Percentiles rank a stretch among this genome's conserved stretches.
Evolutionary conservation across 1,140 invertebrate genomes (phyloP).

Genomic region (Trachymyrmex cornetzi): DNA sequence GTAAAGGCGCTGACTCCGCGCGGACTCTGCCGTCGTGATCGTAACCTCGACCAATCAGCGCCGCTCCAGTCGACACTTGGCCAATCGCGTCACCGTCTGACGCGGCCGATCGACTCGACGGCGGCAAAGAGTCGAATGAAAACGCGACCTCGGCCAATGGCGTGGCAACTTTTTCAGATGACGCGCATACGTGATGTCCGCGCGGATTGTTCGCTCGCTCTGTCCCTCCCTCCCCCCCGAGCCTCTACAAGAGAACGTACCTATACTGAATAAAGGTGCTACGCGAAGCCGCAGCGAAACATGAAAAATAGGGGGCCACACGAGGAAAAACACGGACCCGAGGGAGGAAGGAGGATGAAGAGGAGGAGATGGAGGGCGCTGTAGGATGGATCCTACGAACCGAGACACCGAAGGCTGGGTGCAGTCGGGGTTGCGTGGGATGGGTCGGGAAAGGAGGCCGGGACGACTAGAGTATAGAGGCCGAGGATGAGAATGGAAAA

Average conservation of each 20-base stretch:
- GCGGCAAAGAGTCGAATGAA: constrained; percentile 79
- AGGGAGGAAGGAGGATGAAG: constrained; percentile 47
- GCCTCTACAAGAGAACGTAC: constrained; percentile 67
- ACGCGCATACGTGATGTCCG: constrained; percentile 77
- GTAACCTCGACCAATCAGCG: constrained; percentile 77
- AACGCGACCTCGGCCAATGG: constrained; percentile 79
- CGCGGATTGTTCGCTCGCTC: constrained; percentile 78
- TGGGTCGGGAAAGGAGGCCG: constrained; percentile 60
- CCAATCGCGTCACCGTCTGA: constrained; percentile 70
- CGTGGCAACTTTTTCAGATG: constrained; percentile 72
- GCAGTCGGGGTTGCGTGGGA: constrained; percentile 70
- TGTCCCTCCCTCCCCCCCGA: neutral
- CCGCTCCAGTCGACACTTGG: constrained; percentile 64
- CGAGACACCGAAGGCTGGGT: constrained; percentile 80
- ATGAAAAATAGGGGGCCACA: constrained; percentile 87
- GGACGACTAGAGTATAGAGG: constrained; percentile 71
- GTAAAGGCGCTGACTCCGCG: constrained; percentile 82
- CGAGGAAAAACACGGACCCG: constrained; percentile 85
- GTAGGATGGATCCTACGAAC: constrained; percentile 82
- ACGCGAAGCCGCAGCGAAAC: constrained; percentile 87
- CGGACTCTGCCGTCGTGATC: constrained; percentile 73
- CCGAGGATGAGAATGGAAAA: constrained; percentile 86
- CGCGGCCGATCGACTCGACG: constrained; percentile 28
- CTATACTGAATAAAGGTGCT: constrained; percentile 86
- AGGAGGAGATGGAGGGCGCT: constrained; percentile 71